These are phyloP conservation scores for Ursus arctos DNA, from an alignment of 2,113 vertebrate genomes.

Conservation along the genomic window DNA sequence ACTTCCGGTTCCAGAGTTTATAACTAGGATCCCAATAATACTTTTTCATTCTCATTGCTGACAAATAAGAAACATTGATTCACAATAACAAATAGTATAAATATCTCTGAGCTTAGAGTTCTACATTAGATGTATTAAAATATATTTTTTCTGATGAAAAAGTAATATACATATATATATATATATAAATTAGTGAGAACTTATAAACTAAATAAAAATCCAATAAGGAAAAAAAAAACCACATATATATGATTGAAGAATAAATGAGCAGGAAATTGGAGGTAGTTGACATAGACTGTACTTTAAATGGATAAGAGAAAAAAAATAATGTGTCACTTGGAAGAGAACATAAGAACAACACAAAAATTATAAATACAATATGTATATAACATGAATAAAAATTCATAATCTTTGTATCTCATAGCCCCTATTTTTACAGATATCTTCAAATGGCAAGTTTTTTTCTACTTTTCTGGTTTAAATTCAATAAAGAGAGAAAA, in stretches of 20 bases:
- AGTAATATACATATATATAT: background rate
- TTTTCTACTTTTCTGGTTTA: background rate
- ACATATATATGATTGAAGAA: background rate
- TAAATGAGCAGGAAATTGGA: background rate
- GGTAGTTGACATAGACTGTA: background rate
- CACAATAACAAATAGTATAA: background rate
- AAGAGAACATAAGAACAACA: background rate
- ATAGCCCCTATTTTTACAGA: background rate
- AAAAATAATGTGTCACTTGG: background rate
- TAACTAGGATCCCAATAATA: constrained; percentile 48
- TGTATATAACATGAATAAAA: background rate
- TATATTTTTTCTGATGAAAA: background rate
- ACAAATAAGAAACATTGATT: background rate
- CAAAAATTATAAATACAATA: background rate
- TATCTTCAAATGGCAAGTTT: background rate
- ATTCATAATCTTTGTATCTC: background rate
- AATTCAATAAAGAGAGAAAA: background rate
- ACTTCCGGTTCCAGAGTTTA: constrained; percentile 16
- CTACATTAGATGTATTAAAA: constrained; percentile 14
- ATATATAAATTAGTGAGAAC: background rate
- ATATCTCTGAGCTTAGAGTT: background rate
- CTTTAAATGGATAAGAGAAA: background rate
- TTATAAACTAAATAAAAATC: background rate
- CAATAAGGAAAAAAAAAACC: background rate
- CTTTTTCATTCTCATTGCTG: background rate